phyloP scores from a whole-genome alignment of 2,113 vertebrate genomes.

The Otocyon megalotis region DNA sequence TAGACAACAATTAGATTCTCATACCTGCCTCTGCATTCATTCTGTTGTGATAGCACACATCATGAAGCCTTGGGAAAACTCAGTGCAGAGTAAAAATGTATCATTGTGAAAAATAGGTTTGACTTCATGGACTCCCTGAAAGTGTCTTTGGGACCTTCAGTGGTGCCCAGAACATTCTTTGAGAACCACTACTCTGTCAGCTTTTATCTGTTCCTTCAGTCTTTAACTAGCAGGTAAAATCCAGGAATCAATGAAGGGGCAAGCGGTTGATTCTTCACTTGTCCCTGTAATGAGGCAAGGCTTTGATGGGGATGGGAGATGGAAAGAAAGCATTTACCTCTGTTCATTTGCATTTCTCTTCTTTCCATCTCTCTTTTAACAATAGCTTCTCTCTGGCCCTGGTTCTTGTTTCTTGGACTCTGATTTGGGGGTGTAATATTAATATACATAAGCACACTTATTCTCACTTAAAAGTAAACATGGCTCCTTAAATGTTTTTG shows the following conservation, averaged over 20 bases:
- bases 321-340: background rate
- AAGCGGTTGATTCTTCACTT: conserved; percentile 21
- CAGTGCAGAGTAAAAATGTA: background rate
- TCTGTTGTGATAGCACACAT: background rate
- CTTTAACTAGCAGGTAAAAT: conserved; percentile 17
- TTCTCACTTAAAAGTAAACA: conserved; percentile 45
- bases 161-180: background rate
- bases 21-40: background rate
- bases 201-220: conserved; percentile 30
- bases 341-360: conserved; percentile 45
- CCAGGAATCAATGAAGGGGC: background rate
- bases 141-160: background rate
- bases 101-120: background rate
- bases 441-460: background rate
- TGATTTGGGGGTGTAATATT: background rate
- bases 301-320: background rate
- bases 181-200: background rate
- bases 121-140: conserved; percentile 1
- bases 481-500: conserved; percentile 25
- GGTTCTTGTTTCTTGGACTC: background rate
- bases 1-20: conserved; percentile 22
- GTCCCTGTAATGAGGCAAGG: background rate
- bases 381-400: background rate
- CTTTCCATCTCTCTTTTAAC: background rate
- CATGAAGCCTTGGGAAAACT: background rate